These are phyloP conservation scores for Eurystomus gularis DNA, from an alignment of 2,113 vertebrate genomes.

Conservation along the genomic window DNA sequence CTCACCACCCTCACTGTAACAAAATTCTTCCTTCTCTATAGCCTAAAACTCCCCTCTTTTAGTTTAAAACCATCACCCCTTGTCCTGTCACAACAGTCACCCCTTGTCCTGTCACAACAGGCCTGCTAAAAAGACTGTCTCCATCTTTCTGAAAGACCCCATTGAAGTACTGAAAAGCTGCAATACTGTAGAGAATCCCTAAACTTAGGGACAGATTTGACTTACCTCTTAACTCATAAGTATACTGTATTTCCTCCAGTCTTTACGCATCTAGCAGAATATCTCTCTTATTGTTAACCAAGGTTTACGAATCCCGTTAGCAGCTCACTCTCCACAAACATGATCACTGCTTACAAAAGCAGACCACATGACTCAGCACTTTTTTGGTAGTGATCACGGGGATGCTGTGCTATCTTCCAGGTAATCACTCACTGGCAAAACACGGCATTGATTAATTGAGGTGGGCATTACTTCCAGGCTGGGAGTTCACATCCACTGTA, in stretches of 20 bases:
- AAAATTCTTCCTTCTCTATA: background rate
- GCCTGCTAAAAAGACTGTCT: background rate
- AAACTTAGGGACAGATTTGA: background rate
- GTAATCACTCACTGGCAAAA: background rate
- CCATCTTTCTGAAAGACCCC: background rate
- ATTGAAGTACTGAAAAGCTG: background rate
- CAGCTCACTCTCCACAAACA: background rate
- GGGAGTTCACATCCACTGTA: background rate
- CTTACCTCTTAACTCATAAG: background rate
- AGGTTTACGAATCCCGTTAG: background rate
- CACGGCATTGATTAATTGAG: background rate
- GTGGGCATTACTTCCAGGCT: background rate
- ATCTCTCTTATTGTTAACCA: no score
- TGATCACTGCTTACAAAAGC: rapidly evolving
- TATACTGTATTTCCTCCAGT: background rate
- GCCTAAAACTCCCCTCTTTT: no score
- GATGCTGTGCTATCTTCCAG: no score
- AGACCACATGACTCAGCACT: background rate
- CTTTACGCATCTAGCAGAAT: background rate
- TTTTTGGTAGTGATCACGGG: rapidly evolving
- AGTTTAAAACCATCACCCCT: background rate
- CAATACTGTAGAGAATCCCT: background rate
- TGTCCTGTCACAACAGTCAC: background rate
- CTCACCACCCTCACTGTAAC: background rate
- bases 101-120: background rate